phyloP scores from a whole-genome alignment of 2,888 invertebrate species.

The Hedya salicella region DNA sequence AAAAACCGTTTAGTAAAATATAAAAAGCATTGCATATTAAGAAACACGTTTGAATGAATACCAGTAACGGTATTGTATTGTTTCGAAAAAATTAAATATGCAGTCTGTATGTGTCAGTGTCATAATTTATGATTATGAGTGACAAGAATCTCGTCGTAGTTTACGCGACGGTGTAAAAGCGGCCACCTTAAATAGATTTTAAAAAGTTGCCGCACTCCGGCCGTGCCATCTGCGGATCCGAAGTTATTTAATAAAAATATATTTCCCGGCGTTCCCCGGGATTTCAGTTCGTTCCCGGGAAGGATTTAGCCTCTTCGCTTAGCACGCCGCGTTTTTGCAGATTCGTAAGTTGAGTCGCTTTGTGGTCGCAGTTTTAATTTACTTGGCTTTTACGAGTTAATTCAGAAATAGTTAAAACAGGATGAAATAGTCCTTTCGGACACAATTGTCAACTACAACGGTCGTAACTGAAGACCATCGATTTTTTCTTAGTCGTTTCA shows the following conservation, averaged over 20 bases:
- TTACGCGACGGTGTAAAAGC: constrained; percentile 25
- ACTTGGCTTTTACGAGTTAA: constrained; percentile 18
- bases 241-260: constrained; percentile 74
- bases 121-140: not conserved
- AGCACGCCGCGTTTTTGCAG: constrained; percentile 30
- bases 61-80: no score
- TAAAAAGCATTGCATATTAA: no score
- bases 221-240: constrained; percentile 60
- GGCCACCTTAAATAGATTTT: constrained; percentile 57
- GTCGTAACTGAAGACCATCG: no score
- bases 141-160: not conserved
- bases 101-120: no score
- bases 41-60: no score
- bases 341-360: constrained; percentile 20
- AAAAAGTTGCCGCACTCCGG: constrained; percentile 56
- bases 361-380: constrained; percentile 19
- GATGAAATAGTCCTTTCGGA: no score
- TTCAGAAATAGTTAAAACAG: not conserved
- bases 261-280: constrained; percentile 59
- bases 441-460: no score
- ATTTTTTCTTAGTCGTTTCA: no score
- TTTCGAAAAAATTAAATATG: no score
- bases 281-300: constrained; percentile 55
- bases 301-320: constrained; percentile 53
- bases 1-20: no score